These are phyloP conservation scores for Andrena camellia DNA, from an alignment of 2,888 invertebrate species.

Conservation along the genomic window DNA sequence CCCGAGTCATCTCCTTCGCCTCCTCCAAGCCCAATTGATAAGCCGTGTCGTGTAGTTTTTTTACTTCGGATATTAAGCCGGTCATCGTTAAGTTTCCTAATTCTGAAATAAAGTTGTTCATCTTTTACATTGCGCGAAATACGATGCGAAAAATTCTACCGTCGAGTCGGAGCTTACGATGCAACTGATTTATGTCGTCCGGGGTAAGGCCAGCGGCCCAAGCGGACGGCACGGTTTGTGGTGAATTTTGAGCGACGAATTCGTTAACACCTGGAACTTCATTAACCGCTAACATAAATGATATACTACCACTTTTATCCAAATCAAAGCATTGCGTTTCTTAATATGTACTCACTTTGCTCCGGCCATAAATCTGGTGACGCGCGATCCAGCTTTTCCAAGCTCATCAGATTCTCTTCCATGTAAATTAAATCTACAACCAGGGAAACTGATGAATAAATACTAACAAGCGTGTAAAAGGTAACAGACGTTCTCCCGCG, in stretches of 20 bases:
- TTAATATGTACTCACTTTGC: conserved; percentile 90
- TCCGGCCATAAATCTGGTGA: conserved; percentile 99
- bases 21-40: conserved; percentile 98
- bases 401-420: conserved; percentile 93
- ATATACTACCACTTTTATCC: conserved; percentile 51
- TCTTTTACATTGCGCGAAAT: neutral
- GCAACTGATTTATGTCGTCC: conserved; percentile 91
- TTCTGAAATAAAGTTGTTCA: conserved; percentile 79
- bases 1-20: conserved; percentile 98
- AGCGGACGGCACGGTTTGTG: conserved; percentile 88
- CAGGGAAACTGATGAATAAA: conserved; percentile 16
- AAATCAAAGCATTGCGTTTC: conserved; percentile 35
- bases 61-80: conserved; percentile 96
- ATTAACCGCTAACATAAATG: conserved; percentile 71
- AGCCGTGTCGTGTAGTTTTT: conserved; percentile 96
- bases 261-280: conserved; percentile 96
- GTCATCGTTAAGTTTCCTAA: conserved; percentile 91
- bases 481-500: too few relatives aligned
- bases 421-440: conserved; percentile 80
- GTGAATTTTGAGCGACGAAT: conserved; percentile 90
- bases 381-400: conserved; percentile 96
- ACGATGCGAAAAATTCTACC: neutral
- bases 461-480: too few relatives aligned
- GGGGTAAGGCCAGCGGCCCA: conserved; percentile 90
- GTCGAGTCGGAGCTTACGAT: conserved; percentile 88